phyloP scores from a whole-genome alignment of 30 jellyfish, hydroid and myxozoan species.

The Cassiopea andromeda region DNA sequence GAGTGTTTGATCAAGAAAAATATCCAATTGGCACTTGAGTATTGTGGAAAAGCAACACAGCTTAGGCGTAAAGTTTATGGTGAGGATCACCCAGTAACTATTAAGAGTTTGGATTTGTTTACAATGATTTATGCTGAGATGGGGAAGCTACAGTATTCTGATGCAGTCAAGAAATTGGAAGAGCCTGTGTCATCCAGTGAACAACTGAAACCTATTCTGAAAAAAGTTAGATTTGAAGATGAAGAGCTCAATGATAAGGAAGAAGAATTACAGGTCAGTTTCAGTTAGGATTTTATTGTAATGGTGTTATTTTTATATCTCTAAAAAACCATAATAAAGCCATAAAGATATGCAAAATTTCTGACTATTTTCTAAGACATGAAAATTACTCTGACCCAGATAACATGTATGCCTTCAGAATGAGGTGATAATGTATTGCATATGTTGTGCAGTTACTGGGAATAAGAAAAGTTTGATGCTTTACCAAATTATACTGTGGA shows the following conservation, averaged over 20 bases:
- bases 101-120: conserved; percentile 79
- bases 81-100: conserved; percentile 74
- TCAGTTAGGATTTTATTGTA: background rate
- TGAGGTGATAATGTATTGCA: no score
- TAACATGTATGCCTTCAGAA: no score
- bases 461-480: no score
- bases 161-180: conserved; percentile 74
- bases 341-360: no score
- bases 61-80: conserved; percentile 85
- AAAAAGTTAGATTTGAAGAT: conserved; percentile 48
- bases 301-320: no score
- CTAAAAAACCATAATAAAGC: no score
- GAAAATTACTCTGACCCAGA: no score
- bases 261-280: background rate
- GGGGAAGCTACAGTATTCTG: conserved; percentile 93
- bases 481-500: no score
- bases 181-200: conserved; percentile 15
- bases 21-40: conserved; percentile 85
- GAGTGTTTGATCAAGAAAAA: conserved; percentile 82
- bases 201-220: conserved; percentile 1
- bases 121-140: conserved; percentile 93
- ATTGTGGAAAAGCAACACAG: conserved; percentile 92
- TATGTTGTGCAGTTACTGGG: no score
- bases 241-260: conserved; percentile 5
- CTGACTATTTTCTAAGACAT: no score